Percentiles rank a stretch among this genome's conserved stretches.
phyloP scores from a whole-genome alignment of 2,113 vertebrate genomes.

The Alaudala cheleensis region DNA sequence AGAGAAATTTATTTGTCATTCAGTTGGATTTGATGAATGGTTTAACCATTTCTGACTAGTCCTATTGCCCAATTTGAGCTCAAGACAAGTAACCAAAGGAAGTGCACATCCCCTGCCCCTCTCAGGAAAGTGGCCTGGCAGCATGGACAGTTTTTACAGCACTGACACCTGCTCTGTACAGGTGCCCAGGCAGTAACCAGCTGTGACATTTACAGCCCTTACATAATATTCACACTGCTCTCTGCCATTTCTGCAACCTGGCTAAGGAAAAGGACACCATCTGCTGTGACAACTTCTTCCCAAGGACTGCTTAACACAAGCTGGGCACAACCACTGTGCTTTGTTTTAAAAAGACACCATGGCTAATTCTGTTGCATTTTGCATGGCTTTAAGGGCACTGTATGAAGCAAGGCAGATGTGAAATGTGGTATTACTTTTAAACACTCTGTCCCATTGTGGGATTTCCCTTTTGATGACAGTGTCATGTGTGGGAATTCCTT shows the following conservation, averaged over 20 bases:
- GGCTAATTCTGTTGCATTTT: not conserved
- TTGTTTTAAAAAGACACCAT: not conserved
- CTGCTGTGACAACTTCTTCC: slow-evolving; percentile 61
- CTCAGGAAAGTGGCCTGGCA: not conserved
- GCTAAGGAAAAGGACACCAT: slow-evolving; percentile 49
- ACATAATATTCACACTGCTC: slow-evolving; percentile 32
- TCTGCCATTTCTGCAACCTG: not conserved
- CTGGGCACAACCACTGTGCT: not conserved
- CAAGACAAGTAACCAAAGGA: not conserved
- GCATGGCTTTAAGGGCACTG: not conserved
- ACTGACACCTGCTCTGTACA: not conserved
- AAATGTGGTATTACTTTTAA: not conserved
- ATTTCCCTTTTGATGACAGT: accelerated
- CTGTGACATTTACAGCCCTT: slow-evolving; percentile 66
- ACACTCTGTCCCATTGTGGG: not conserved
- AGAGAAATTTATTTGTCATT: not conserved
- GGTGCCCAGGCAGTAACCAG: slow-evolving; percentile 41
- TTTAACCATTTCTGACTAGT: not conserved
- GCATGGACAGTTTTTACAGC: not conserved
- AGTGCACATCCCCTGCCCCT: accelerated
- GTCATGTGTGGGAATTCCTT: not conserved
- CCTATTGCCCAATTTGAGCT: not conserved
- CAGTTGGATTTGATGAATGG: not conserved
- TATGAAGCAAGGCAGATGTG: not conserved
- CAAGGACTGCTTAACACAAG: not conserved